Evolutionary conservation across 2,113 vertebrate genomes (phyloP).

Genomic region (Cinclus cinclus): DNA sequence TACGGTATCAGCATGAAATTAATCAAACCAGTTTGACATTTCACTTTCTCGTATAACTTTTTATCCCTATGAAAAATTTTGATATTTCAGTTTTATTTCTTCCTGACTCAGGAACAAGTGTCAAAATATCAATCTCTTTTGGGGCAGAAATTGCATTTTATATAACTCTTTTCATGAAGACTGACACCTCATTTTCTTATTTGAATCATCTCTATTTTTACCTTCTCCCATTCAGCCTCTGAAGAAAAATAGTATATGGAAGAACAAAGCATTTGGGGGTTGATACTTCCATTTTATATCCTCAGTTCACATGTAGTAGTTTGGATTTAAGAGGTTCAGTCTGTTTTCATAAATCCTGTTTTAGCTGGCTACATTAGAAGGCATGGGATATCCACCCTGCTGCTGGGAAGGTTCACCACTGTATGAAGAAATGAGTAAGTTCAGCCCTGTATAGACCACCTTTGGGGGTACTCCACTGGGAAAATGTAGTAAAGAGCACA

Average conservation of each 20-base stretch:
- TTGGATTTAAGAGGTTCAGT: not conserved
- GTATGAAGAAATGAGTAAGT: not conserved
- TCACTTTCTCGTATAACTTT: conserved; percentile 1
- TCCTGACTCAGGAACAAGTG: not conserved
- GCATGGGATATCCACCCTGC: not conserved
- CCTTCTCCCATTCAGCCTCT: not conserved
- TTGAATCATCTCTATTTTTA: conserved; percentile 9
- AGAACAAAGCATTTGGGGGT: not conserved
- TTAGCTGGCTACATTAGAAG: not conserved
- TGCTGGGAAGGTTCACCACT: not conserved
- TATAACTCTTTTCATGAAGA: conserved; percentile 10
- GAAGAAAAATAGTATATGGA: not conserved
- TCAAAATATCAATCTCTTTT: not conserved
- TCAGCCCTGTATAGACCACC: not conserved
- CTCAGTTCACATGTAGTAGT: not conserved
- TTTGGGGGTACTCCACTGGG: not conserved
- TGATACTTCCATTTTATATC: not conserved
- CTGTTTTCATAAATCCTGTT: not conserved
- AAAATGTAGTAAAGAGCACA: not conserved
- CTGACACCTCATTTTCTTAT: conserved; percentile 22
- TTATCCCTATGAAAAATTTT: conserved; percentile 1
- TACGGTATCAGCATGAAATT: not conserved
- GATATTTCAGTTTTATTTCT: not conserved
- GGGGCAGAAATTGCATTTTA: conserved; percentile 9
- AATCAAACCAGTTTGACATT: not conserved